Conservation (phyloP, 2,113 vertebrate species). For the Rostratula benghalensis region DNA sequence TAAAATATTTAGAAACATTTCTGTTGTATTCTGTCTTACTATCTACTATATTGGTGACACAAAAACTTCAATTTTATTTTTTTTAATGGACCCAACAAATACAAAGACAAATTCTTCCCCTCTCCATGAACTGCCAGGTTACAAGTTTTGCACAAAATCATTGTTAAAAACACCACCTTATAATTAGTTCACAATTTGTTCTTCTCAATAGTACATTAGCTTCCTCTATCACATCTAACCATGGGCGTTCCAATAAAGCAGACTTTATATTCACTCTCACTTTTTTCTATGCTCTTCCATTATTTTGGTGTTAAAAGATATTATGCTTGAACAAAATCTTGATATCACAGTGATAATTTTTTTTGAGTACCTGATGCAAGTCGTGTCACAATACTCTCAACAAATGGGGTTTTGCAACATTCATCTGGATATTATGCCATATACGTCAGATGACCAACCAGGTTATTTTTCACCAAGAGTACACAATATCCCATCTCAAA, state of each 20-base stretch:
- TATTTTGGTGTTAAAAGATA: conserved; percentile 6
- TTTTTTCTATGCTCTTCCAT: neutral
- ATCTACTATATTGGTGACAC: neutral
- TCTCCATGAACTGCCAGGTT: neutral
- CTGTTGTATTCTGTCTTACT: neutral
- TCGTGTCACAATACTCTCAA: neutral
- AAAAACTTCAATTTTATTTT: neutral
- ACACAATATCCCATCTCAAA: neutral
- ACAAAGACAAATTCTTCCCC: neutral
- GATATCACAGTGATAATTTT: neutral
- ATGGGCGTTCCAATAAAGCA: neutral
- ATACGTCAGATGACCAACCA: neutral
- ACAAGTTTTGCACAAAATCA: neutral
- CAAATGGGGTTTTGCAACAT: neutral
- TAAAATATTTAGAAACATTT: conserved; percentile 15
- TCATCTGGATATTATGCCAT: neutral
- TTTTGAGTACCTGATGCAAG: neutral
- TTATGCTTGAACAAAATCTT: neutral
- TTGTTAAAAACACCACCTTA: neutral
- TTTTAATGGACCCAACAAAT: neutral
- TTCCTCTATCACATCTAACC: neutral
- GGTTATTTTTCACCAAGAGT: neutral
- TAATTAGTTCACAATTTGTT: neutral
- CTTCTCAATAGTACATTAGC: neutral
- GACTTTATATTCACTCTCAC: neutral